These are phyloP conservation scores for Cyclargus thomasi DNA, from an alignment of 1,140 invertebrate genomes.

Conservation along the genomic window DNA sequence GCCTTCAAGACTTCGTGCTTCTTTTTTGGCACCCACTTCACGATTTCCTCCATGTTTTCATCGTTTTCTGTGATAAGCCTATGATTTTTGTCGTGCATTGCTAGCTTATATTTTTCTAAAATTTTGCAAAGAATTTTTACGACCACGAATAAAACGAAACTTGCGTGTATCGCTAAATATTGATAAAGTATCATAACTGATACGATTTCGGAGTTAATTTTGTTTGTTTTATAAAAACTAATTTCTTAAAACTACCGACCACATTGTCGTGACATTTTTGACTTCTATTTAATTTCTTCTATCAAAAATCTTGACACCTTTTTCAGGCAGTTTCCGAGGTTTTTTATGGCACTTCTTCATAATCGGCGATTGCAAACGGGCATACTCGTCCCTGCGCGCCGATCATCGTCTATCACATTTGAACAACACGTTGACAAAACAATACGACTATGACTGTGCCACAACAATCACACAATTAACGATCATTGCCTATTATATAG, in stretches of 20 bases:
- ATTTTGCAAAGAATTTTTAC: conserved; percentile 47
- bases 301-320: background rate
- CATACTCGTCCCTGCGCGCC: no score
- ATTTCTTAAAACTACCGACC: conserved; percentile 31
- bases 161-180: conserved; percentile 54
- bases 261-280: conserved; percentile 52
- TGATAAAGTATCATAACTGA: conserved; percentile 58
- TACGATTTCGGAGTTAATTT: conserved; percentile 30
- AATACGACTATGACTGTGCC: no score
- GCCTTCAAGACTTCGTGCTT: conserved; percentile 64
- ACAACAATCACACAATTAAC: no score
- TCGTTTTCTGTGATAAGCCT: conserved; percentile 48
- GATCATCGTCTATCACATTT: no score
- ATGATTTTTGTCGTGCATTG: conserved; percentile 49
- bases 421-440: no score
- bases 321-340: background rate
- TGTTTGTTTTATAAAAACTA: conserved; percentile 33
- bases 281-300: conserved; percentile 11
- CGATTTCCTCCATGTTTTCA: conserved; percentile 40
- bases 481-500: no score
- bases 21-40: conserved; percentile 67
- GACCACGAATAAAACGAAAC: conserved; percentile 43
- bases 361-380: no score
- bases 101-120: conserved; percentile 23
- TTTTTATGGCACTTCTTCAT: no score